Conservation (phyloP, 2,888 invertebrate species). For the Dyspetes luteomarginatus region DNA sequence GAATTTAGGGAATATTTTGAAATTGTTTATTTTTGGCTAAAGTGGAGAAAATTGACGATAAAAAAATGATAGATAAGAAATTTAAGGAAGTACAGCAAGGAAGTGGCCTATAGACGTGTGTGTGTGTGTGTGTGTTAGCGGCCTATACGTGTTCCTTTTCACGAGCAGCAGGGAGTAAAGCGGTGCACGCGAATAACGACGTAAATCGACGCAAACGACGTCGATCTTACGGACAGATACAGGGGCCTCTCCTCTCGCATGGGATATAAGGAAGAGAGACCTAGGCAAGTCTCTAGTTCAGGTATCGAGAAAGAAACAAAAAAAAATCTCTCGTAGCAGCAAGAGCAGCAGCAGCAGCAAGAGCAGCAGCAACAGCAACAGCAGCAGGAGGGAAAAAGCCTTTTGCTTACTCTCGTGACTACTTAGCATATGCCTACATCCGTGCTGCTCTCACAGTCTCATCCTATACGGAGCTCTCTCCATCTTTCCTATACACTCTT, state of each 20-base stretch:
- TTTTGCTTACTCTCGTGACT: constrained; percentile 30
- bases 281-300: constrained; percentile 23
- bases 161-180: constrained; percentile 10
- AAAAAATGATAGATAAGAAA: too few species aligned
- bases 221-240: constrained; percentile 48
- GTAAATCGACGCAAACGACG: constrained; percentile 51
- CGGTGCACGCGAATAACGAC: constrained; percentile 52
- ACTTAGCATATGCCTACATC: constrained; percentile 46
- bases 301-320: constrained; percentile 24
- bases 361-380: not conserved
- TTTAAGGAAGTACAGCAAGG: not conserved
- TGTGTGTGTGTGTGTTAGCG: not conserved
- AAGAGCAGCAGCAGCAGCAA: too few species aligned
- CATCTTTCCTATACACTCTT: too few species aligned
- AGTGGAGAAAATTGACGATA: not conserved
- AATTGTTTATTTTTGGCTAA: not conserved
- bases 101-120: not conserved
- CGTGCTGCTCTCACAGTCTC: constrained; percentile 25
- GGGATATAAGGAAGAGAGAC: constrained; percentile 35
- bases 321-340: constrained; percentile 27
- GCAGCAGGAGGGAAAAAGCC: constrained; percentile 15
- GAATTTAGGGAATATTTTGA: not conserved
- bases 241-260: constrained; percentile 2
- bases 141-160: constrained; percentile 11
- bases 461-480: constrained; percentile 23